A percentile compares a stretch with the other conserved stretches of the same genome.
Evolutionary conservation across 37 sponge, comb jelly and placozoan genomes (phyloP).

Genomic region (Beroe forskalii): DNA sequence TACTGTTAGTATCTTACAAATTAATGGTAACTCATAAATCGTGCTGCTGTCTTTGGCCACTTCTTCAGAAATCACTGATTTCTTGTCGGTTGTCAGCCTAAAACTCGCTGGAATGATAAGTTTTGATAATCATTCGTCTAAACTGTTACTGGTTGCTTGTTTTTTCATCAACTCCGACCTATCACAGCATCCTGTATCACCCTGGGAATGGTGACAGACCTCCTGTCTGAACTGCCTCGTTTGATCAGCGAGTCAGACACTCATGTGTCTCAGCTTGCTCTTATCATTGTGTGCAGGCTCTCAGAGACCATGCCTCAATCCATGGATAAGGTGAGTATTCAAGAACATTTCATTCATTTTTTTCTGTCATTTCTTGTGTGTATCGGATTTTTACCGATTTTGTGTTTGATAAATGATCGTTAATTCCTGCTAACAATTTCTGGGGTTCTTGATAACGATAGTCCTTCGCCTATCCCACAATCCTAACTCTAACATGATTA

Average conservation of each 20-base stretch:
- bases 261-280: conserved; percentile 90
- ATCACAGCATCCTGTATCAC: conserved; percentile 1
- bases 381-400: background rate
- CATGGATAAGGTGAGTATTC: conserved; percentile 65
- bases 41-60: too few species aligned
- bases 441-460: too few species aligned
- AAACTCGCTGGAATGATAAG: too few species aligned
- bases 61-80: too few species aligned
- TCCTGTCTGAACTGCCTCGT: conserved; percentile 82
- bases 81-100: too few species aligned
- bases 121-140: too few species aligned
- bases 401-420: background rate
- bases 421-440: too few species aligned
- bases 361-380: background rate
- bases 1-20: conserved; percentile 80
- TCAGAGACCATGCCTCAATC: conserved; percentile 70
- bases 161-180: background rate
- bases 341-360: too few species aligned
- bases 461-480: too few species aligned
- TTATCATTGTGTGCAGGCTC: conserved; percentile 74
- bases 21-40: too few species aligned
- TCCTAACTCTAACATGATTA: too few species aligned
- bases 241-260: conserved; percentile 90
- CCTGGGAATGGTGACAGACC: conserved; percentile 62
- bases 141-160: too few species aligned